These are phyloP conservation scores for Lethrus apterus DNA, from an alignment of 1,140 invertebrate genomes.

Conservation along the genomic window DNA sequence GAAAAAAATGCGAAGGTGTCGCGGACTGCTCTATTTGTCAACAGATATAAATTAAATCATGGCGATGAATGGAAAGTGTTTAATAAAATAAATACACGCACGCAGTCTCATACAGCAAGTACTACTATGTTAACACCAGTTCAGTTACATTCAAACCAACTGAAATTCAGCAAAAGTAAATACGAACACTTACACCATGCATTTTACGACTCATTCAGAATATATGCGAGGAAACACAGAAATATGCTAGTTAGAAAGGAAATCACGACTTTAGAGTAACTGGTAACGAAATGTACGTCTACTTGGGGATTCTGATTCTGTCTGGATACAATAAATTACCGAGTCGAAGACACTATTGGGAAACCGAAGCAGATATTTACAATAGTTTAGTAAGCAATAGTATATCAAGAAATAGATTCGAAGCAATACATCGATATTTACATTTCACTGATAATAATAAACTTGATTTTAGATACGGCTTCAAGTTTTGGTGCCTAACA, in stretches of 20 bases:
- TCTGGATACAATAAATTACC: constrained; percentile 12
- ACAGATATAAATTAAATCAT: no score
- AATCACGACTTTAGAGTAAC: constrained; percentile 5
- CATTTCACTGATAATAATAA: constrained; percentile 12
- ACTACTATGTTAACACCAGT: no score
- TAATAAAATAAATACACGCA: no score
- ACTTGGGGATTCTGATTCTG: constrained; percentile 10
- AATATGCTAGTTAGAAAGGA: constrained; percentile 4
- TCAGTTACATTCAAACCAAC: no score
- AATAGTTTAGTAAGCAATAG: constrained; percentile 10
- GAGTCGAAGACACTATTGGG: constrained; percentile 17
- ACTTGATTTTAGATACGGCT: constrained; percentile 18
- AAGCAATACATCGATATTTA: constrained; percentile 14
- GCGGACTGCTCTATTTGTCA: no score
- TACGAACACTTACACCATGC: no score
- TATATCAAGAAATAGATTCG: constrained; percentile 16
- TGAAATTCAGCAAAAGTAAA: no score
- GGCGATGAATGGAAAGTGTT: no score
- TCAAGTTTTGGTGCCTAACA: constrained; percentile 16
- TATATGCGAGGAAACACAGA: not conserved
- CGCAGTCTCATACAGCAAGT: no score
- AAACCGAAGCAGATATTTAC: constrained; percentile 15
- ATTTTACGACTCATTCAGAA: no score
- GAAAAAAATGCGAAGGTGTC: no score
- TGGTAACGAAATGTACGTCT: constrained; percentile 5